Evolutionary conservation across 1,140 invertebrate genomes (phyloP), one percentile per base, ranked within the genome.

Genomic region (Pygmarrhopalites habei): DNA sequence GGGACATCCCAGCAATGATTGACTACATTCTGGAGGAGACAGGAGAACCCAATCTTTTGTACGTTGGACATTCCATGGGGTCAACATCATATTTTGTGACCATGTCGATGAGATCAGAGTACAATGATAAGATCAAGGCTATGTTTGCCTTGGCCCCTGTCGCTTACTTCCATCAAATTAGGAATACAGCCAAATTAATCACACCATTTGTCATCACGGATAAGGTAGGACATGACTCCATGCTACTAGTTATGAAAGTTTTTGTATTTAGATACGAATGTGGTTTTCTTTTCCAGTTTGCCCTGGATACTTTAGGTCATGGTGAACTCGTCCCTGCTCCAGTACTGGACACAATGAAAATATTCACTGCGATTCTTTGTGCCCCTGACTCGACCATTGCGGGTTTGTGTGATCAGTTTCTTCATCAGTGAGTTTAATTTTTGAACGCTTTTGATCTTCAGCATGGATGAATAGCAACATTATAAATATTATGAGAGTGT

Each of bases 1-100:
- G 77, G 63, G 82, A 84, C 71, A 59, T 84, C 23, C 80, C 82
- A n/a, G 77, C 82, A 0, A 77, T 80, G 72, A 72, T 85, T 23
- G 73, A 80, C 57, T 78, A 77, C 63, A 75, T 81, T n/a, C 61
- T 82, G 21, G 67, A 73, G n/a, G 63, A 28, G n/a, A 82, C 82
- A 1, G 71, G 72, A 0, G 64, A 74, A 46, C 32, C 65, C 2
- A 52, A 77, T n/a, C 49, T 83, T 0, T 72, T 73, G 46, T 82
- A 80, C 67, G 80, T 76, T 74, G 82, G 74, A 0, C 78, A 78
- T 66, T 81, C 77, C 7, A 78, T 81, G 68, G 81, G 80, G 39
- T 82, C 80, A 0, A 69, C 72, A 2, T 58, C 71, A 7, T 72
- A 73, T 26, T 73, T 73, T 25, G 72, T 74, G 2, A 68, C 75